Conservation (phyloP, 2,113 vertebrate genomes). For the Centrocercus urophasianus region DNA sequence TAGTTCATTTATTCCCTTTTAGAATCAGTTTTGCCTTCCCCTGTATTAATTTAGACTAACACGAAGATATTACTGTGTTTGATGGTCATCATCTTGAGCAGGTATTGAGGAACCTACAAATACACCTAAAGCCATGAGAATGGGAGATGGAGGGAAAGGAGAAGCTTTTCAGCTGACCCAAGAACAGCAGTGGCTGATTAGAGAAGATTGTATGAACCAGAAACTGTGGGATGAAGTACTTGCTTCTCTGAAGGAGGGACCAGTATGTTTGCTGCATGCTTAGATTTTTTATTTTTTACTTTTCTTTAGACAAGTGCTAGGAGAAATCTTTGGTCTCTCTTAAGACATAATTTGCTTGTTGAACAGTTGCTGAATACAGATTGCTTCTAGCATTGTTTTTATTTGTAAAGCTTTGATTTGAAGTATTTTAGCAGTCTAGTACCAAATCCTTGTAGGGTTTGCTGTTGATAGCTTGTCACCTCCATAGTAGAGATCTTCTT, state of each 20-base stretch:
- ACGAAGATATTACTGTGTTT: not conserved
- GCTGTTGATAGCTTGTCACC: not conserved
- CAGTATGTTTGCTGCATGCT: constrained; percentile 81
- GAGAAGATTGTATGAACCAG: constrained; percentile 92
- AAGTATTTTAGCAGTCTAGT: not conserved
- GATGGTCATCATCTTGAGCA: constrained; percentile 58
- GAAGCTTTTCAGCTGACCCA: constrained; percentile 92
- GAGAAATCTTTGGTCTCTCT: not conserved
- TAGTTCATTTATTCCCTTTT: not conserved
- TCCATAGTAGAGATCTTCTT: not conserved
- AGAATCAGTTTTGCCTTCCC: not conserved
- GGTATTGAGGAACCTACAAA: constrained; percentile 73
- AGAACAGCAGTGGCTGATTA: constrained; percentile 90
- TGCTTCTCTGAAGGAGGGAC: constrained; percentile 90
- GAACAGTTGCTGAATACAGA: not conserved
- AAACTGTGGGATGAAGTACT: constrained; percentile 97
- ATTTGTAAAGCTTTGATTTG: not conserved
- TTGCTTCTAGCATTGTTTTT: not conserved
- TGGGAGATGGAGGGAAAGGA: constrained; percentile 82
- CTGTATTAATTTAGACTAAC: not conserved
- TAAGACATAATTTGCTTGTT: not conserved
- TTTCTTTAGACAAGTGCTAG: not conserved
- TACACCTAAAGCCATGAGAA: constrained; percentile 81
- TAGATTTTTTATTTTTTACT: not conserved
- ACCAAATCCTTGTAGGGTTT: not conserved